Evolutionary conservation across 2,797 vertebrate species (phyloP).

Genomic region (Nyctibius grandis): DNA sequence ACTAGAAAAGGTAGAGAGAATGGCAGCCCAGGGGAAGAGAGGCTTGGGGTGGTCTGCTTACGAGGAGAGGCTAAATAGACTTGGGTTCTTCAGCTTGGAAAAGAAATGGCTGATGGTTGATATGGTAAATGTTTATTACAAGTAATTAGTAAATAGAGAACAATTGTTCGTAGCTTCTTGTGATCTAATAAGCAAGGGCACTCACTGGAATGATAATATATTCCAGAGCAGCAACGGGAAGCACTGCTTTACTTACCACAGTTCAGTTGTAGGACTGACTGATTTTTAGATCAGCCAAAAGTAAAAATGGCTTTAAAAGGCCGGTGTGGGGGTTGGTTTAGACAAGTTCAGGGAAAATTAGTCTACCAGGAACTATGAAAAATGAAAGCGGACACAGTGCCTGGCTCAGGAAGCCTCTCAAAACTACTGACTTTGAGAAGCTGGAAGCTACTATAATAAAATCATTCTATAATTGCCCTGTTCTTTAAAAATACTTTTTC

Average conservation of each 20-base stretch:
- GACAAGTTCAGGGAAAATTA: not conserved
- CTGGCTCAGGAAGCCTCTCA: not conserved
- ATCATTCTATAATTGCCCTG: not conserved
- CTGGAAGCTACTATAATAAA: not conserved
- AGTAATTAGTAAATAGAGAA: not conserved
- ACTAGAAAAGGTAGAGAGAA: not conserved
- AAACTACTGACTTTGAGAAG: not conserved
- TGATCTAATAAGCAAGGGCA: not conserved
- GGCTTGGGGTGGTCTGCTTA: not conserved
- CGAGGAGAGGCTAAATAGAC: accelerated
- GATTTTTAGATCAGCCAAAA: not conserved
- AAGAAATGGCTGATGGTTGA: not conserved
- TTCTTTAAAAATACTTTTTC: not conserved
- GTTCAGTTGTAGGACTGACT: not conserved
- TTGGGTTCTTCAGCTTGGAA: not conserved
- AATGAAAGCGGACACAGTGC: not conserved
- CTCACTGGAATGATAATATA: not conserved
- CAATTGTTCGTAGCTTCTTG: not conserved
- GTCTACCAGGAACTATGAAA: not conserved
- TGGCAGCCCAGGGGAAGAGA: not conserved
- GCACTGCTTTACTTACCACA: not conserved
- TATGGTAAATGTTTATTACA: not conserved
- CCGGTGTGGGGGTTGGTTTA: not conserved
- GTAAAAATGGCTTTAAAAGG: not conserved
- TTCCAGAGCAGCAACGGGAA: not conserved